phyloP scores from a whole-genome alignment of 1,140 invertebrate species.

The Philopotamus ludificatus region DNA sequence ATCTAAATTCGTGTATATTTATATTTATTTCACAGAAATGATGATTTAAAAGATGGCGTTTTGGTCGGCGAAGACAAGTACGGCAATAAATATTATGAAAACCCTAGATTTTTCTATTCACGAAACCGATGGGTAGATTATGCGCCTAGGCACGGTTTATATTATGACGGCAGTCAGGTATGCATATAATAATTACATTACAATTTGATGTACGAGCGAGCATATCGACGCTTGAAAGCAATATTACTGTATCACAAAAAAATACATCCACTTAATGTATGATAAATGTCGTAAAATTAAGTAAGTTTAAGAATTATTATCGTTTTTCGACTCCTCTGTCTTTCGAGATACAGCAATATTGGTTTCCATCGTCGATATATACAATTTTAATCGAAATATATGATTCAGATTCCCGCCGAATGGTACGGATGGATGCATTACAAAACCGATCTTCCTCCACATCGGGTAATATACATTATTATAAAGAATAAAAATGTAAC shows the following conservation, averaged over 20 bases:
- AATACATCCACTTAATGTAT: not conserved
- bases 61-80: conserved; percentile 92
- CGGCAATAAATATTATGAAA: conserved; percentile 97
- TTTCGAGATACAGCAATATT: too few species aligned
- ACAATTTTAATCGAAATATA: not conserved
- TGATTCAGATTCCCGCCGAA: conserved; percentile 76
- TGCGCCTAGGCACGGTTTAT: conserved; percentile 65
- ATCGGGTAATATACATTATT: conserved; percentile 45
- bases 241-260: not conserved
- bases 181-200: not conserved
- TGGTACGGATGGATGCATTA: conserved; percentile 89
- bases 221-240: too few species aligned
- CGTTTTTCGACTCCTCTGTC: too few species aligned
- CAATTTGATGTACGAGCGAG: too few species aligned
- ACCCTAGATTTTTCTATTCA: conserved; percentile 84
- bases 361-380: too few species aligned
- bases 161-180: conserved; percentile 91
- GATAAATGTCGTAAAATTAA: not conserved
- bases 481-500: not conserved
- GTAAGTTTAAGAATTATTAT: too few species aligned
- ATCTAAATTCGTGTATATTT: not conserved
- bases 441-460: conserved; percentile 76
- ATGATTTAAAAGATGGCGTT: conserved; percentile 82
- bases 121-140: conserved; percentile 95
- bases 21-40: conserved; percentile 63